Evolutionary conservation across 2,797 vertebrate genomes (phyloP).

Genomic region (Chromobotia macracanthus): DNA sequence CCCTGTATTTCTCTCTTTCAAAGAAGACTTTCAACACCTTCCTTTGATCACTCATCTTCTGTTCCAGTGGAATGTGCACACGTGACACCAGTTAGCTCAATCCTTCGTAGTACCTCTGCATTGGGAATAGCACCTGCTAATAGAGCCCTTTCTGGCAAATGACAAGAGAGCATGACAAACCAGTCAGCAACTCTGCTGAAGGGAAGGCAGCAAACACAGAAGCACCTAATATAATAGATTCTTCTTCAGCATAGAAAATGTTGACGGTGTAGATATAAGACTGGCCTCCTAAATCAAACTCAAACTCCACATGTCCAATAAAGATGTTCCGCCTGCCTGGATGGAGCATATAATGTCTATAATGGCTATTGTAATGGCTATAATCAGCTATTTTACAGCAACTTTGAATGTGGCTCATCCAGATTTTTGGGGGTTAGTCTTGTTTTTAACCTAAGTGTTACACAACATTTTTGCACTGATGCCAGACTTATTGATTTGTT

Average conservation of each 20-base stretch:
- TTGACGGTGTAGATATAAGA: constrained; percentile 3
- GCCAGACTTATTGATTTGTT: too few relatives aligned
- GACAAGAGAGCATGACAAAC: constrained; percentile 66
- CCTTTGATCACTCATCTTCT: constrained; percentile 24
- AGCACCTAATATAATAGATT: constrained; percentile 69
- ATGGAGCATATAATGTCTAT: constrained; percentile 13
- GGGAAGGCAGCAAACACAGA: constrained; percentile 72
- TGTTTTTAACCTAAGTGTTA: too few relatives aligned
- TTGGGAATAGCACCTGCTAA: not conserved
- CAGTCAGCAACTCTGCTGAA: constrained; percentile 66
- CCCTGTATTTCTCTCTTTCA: constrained; percentile 25
- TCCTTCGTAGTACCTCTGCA: not conserved
- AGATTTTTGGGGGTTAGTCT: too few relatives aligned
- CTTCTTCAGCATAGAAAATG: constrained; percentile 60
- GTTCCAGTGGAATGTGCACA: constrained; percentile 14
- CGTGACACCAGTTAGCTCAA: not conserved
- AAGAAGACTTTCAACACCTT: constrained; percentile 16
- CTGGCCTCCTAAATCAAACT: constrained; percentile 46
- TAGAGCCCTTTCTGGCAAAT: constrained; percentile 68
- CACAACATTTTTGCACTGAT: too few relatives aligned
- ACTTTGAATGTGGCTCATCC: too few relatives aligned
- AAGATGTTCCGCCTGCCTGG: constrained; percentile 40
- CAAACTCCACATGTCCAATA: constrained; percentile 55
- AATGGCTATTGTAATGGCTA: too few relatives aligned
- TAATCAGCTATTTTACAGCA: too few relatives aligned